These are phyloP conservation scores for Rutilus rutilus DNA, from an alignment of 2,113 vertebrate genomes.

Conservation along the genomic window DNA sequence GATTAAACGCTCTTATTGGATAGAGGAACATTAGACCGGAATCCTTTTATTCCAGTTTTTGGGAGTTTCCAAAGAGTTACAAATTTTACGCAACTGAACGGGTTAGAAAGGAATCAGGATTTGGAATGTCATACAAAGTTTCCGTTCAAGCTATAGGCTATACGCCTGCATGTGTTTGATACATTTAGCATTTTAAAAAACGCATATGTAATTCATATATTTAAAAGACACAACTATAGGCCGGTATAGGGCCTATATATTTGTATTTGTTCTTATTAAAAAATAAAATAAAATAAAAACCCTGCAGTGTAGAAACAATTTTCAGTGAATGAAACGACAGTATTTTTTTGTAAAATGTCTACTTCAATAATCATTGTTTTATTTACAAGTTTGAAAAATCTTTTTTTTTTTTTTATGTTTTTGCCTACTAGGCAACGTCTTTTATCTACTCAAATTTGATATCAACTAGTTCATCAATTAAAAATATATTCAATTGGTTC, in stretches of 20 bases:
- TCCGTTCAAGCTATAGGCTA: neutral
- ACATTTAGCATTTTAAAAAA: neutral
- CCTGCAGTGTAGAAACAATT: no score
- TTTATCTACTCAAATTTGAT: neutral
- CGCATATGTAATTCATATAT: neutral
- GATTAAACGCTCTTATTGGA: constrained; percentile 65
- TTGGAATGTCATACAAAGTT: neutral
- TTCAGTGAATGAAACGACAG: no score
- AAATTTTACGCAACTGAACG: neutral
- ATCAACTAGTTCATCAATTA: neutral
- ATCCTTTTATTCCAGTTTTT: constrained; percentile 36
- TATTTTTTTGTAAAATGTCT: no score
- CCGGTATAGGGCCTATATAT: no score
- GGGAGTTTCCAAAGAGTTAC: constrained; percentile 28
- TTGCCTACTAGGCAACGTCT: neutral
- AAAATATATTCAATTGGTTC: neutral
- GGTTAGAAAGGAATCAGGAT: neutral
- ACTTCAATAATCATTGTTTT: no score
- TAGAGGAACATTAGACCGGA: constrained; percentile 59
- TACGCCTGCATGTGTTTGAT: neutral
- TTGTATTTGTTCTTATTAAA: no score
- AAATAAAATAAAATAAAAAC: no score
- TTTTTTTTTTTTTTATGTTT: no score
- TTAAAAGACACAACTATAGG: neutral
- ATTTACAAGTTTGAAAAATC: no score